These are phyloP conservation scores for Nysson spinosus DNA, from an alignment of 2,888 invertebrate species.

Conservation along the genomic window DNA sequence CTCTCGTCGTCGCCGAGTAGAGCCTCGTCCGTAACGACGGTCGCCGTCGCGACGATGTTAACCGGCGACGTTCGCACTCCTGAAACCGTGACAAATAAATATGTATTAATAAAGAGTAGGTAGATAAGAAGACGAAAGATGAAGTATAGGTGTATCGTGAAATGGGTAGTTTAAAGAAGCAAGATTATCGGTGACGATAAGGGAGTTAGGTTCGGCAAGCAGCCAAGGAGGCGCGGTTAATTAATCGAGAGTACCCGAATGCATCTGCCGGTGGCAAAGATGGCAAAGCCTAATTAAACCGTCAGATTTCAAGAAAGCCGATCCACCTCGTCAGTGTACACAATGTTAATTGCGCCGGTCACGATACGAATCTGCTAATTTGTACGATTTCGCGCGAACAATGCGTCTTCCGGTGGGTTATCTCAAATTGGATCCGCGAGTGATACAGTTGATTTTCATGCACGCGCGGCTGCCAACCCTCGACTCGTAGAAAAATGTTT, in stretches of 20 bases:
- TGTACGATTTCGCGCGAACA: conserved; percentile 62
- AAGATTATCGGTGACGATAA: conserved; percentile 53
- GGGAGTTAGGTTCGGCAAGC: not conserved
- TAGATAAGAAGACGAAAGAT: no score
- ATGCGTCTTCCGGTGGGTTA: conserved; percentile 57
- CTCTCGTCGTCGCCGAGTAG: conserved; percentile 79
- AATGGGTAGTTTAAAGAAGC: conserved; percentile 53
- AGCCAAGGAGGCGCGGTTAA: conserved; percentile 43
- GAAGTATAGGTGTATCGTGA: no score
- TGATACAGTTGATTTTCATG: conserved; percentile 35
- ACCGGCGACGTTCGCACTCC: conserved; percentile 70
- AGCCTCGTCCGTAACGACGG: conserved; percentile 77
- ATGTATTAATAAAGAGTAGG: no score
- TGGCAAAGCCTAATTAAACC: conserved; percentile 66
- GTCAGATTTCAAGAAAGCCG: conserved; percentile 64
- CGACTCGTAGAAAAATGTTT: no score
- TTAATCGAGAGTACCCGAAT: conserved; percentile 59
- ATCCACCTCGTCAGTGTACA: conserved; percentile 58
- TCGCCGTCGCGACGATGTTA: conserved; percentile 75
- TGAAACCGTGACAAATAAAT: conserved; percentile 32
- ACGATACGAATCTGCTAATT: conserved; percentile 64
- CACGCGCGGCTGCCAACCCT: no score
- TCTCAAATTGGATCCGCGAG: conserved; percentile 63
- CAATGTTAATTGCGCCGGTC: conserved; percentile 61
- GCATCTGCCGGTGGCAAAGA: conserved; percentile 60